Evolutionary conservation across 2,113 vertebrate genomes (phyloP).

Genomic region (Equus quagga): DNA sequence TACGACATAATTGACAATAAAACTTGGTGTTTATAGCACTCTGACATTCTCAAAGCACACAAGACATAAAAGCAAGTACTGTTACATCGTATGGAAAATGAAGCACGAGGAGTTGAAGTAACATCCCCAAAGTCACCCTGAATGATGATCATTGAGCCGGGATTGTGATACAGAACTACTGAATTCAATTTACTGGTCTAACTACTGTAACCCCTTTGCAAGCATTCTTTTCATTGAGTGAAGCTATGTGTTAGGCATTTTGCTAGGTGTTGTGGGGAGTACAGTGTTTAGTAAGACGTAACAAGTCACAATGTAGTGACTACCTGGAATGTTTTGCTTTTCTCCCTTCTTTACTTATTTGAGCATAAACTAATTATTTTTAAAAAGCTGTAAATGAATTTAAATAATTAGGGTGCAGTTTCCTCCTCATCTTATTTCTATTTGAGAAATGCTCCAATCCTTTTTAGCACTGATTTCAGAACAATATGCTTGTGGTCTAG

Average conservation of each 20-base stretch:
- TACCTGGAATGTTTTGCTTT: background rate
- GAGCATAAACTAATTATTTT: background rate
- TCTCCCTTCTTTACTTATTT: background rate
- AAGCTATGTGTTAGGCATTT: background rate
- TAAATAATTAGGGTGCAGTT: background rate
- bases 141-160: background rate
- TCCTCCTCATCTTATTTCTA: background rate
- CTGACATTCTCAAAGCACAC: background rate
- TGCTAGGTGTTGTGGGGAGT: background rate
- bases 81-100: background rate
- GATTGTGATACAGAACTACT: background rate
- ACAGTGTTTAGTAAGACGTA: background rate
- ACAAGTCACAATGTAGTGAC: background rate
- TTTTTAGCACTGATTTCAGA: background rate
- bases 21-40: background rate
- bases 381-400: background rate
- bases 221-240: background rate
- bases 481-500: background rate
- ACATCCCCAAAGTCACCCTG: background rate
- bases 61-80: background rate
- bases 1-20: conserved; percentile 42
- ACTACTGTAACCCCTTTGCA: background rate
- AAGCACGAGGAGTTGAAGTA: background rate
- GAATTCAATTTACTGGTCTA: background rate
- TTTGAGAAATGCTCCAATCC: background rate